Percentiles rank a stretch among this genome's conserved stretches.
Conservation (phyloP, 2,888 invertebrate genomes). For the Melipona bicolor region DNA sequence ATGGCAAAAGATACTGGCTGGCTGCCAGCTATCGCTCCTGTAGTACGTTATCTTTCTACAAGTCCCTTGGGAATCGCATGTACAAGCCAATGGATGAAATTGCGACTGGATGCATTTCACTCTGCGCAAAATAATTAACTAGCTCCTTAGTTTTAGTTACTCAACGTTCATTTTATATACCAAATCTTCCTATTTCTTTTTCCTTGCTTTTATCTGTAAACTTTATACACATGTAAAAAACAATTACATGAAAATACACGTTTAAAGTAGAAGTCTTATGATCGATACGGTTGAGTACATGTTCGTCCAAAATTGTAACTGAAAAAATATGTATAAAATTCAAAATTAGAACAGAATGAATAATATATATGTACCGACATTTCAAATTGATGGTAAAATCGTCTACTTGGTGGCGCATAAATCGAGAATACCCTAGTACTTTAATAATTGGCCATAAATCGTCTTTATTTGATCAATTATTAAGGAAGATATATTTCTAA, state of each 20-base stretch:
- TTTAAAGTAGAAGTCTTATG: background rate
- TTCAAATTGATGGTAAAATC: conserved; percentile 15
- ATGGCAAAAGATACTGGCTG: conserved; percentile 61
- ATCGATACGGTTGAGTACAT: background rate
- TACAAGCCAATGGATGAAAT: conserved; percentile 5
- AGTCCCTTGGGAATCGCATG: conserved; percentile 11
- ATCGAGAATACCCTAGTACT: background rate
- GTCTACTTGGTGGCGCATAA: conserved; percentile 12
- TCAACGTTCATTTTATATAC: background rate
- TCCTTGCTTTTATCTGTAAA: background rate
- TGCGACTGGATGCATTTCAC: background rate
- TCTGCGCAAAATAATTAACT: background rate
- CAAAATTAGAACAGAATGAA: background rate
- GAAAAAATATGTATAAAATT: background rate
- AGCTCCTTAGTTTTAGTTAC: background rate
- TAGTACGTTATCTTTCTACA: conserved; percentile 38
- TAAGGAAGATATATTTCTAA: background rate
- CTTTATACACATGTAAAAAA: background rate
- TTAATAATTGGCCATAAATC: background rate
- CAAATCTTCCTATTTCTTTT: background rate
- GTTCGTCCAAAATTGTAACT: background rate
- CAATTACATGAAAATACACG: background rate
- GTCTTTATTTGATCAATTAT: background rate
- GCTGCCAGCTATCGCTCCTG: conserved; percentile 51
- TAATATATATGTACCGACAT: background rate